Evolutionary conservation across 2,888 invertebrate species (phyloP).

Genomic region (Sceliomorpha sp.): DNA sequence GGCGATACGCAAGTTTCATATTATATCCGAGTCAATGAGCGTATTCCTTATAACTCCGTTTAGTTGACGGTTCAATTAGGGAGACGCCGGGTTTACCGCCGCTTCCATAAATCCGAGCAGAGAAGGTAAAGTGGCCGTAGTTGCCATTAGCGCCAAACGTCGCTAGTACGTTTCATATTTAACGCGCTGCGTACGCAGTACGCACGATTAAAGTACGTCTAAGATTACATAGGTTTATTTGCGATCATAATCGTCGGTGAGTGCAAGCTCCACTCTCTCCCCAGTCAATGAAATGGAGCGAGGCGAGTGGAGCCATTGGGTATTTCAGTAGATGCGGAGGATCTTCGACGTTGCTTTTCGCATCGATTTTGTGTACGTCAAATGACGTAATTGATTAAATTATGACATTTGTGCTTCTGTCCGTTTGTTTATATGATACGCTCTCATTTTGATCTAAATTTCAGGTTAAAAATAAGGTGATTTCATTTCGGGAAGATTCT

Average conservation of each 20-base stretch:
- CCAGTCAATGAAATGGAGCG: slow-evolving; percentile 10
- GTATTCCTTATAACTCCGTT: slow-evolving; percentile 6
- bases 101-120: slow-evolving; percentile 14
- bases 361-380: slow-evolving; percentile 8
- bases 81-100: slow-evolving; percentile 9
- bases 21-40: slow-evolving; percentile 15
- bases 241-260: slow-evolving; percentile 9
- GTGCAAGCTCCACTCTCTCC: background rate
- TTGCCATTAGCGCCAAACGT: slow-evolving; percentile 15
- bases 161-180: slow-evolving; percentile 11
- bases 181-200: slow-evolving; percentile 7
- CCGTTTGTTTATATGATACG: too few relatives aligned
- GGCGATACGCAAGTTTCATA: slow-evolving; percentile 10
- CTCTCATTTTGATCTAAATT: too few relatives aligned
- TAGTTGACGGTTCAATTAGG: slow-evolving; percentile 17
- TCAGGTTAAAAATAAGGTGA: too few relatives aligned
- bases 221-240: slow-evolving; percentile 13
- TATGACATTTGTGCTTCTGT: too few relatives aligned
- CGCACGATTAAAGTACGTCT: slow-evolving; percentile 3
- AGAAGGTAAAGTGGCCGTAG: slow-evolving; percentile 4
- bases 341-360: slow-evolving; percentile 5
- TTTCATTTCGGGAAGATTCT: too few relatives aligned
- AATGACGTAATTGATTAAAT: too few relatives aligned
- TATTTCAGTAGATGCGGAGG: slow-evolving; percentile 11
- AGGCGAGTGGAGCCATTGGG: slow-evolving; percentile 56